These are phyloP conservation scores for Yponomeuta plumbellus DNA, from an alignment of 2,888 invertebrate species.

Conservation along the genomic window DNA sequence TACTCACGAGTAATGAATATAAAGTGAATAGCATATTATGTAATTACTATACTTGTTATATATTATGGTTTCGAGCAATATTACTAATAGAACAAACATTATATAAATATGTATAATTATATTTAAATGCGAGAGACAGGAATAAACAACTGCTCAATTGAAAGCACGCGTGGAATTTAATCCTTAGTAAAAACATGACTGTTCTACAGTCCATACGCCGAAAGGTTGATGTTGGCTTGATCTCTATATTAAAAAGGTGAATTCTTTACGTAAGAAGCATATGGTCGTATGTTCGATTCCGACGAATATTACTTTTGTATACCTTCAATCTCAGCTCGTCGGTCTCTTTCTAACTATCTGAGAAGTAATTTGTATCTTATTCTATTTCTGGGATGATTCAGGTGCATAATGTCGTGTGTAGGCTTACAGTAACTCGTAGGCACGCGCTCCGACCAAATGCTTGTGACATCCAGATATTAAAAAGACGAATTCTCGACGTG, in stretches of 20 bases:
- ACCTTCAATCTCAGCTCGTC: no score
- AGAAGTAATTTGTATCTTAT: no score
- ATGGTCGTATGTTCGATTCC: no score
- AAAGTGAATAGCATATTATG: background rate
- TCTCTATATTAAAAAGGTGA: background rate
- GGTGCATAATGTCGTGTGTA: no score
- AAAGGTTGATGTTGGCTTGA: background rate
- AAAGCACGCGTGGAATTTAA: constrained; percentile 71
- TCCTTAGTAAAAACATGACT: constrained; percentile 39
- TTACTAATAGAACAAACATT: constrained; percentile 28
- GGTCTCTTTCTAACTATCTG: no score
- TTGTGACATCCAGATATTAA: no score
- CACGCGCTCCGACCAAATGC: no score
- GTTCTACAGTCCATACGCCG: constrained; percentile 12
- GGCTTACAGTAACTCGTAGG: no score
- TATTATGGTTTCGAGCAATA: constrained; percentile 46
- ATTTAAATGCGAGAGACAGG: constrained; percentile 39
- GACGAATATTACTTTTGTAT: no score
- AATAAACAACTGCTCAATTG: constrained; percentile 50
- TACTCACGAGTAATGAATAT: background rate
- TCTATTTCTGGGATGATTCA: no score
- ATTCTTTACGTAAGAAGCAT: no score
- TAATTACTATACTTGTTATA: constrained; percentile 3
- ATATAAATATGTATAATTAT: constrained; percentile 32
- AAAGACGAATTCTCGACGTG: no score